Evolutionary conservation across 2,888 invertebrate species (phyloP).

Genomic region (Byasa hedistus): DNA sequence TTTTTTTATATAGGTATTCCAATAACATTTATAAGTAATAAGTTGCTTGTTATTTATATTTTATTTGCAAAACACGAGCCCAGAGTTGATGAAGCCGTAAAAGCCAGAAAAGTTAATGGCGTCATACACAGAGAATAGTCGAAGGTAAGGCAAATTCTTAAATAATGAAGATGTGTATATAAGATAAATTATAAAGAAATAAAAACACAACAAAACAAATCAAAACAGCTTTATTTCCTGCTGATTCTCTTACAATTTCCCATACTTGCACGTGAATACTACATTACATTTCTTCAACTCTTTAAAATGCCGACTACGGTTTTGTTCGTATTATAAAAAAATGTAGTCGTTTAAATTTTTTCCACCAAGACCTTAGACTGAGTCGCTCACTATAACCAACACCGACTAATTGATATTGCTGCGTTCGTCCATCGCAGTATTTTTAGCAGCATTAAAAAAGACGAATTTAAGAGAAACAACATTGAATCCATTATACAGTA

Average conservation of each 20-base stretch:
- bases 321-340: conserved; percentile 28
- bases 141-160: no score
- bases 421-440: conserved; percentile 42
- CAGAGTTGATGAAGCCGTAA: no score
- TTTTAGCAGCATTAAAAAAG: conserved; percentile 45
- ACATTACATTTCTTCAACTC: conserved; percentile 42
- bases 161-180: background rate
- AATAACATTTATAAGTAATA: no score
- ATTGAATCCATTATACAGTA: conserved; percentile 29
- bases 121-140: no score
- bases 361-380: conserved; percentile 12
- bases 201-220: conserved; percentile 67
- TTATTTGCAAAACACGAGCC: no score
- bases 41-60: no score
- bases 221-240: conserved; percentile 77
- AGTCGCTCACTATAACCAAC: conserved; percentile 22
- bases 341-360: conserved; percentile 16
- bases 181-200: conserved; percentile 35
- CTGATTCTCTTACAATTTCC: conserved; percentile 69
- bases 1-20: no score
- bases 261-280: conserved; percentile 64
- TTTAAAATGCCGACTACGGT: conserved; percentile 32
- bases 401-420: conserved; percentile 39
- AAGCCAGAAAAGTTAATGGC: no score
- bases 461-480: conserved; percentile 42